A percentile compares a stretch with the other conserved stretches of the same genome.
Evolutionary conservation across 1,140 invertebrate genomes (phyloP).

Genomic region (Meteorus sp.): DNA sequence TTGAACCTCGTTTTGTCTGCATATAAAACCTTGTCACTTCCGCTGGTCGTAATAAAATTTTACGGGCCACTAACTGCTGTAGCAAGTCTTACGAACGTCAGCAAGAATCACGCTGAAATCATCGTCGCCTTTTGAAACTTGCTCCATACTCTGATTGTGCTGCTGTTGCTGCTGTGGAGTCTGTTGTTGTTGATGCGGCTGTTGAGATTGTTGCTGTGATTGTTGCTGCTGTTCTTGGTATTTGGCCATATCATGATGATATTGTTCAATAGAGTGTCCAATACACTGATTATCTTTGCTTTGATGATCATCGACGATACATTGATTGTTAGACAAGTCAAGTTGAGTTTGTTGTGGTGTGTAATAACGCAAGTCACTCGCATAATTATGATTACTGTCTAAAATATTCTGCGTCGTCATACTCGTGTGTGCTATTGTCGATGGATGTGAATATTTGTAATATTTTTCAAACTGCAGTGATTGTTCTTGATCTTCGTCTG

Average conservation of each 20-base stretch:
- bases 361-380: constrained; percentile 55
- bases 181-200: constrained; percentile 47
- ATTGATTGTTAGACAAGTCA: constrained; percentile 48
- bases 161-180: constrained; percentile 36
- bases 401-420: constrained; percentile 48
- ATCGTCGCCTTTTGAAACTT: constrained; percentile 69
- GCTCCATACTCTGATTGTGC: constrained; percentile 51
- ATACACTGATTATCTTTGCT: constrained; percentile 48
- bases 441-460: constrained; percentile 56
- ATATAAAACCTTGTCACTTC: constrained; percentile 11
- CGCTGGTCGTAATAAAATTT: constrained; percentile 3
- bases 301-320: constrained; percentile 50
- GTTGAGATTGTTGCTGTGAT: constrained; percentile 58
- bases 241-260: constrained; percentile 51
- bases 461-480: constrained; percentile 57
- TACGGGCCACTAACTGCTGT: constrained; percentile 68
- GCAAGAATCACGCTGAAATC: constrained; percentile 85
- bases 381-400: constrained; percentile 61
- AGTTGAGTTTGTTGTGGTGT: constrained; percentile 48
- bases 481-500: constrained; percentile 53
- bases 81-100: constrained; percentile 82
- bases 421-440: constrained; percentile 48
- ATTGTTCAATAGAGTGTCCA: constrained; percentile 48
- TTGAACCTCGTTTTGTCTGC: not conserved
- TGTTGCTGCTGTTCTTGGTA: constrained; percentile 58